Conservation (phyloP, 2,797 vertebrate genomes). For the Poeciliopsis turneri region DNA sequence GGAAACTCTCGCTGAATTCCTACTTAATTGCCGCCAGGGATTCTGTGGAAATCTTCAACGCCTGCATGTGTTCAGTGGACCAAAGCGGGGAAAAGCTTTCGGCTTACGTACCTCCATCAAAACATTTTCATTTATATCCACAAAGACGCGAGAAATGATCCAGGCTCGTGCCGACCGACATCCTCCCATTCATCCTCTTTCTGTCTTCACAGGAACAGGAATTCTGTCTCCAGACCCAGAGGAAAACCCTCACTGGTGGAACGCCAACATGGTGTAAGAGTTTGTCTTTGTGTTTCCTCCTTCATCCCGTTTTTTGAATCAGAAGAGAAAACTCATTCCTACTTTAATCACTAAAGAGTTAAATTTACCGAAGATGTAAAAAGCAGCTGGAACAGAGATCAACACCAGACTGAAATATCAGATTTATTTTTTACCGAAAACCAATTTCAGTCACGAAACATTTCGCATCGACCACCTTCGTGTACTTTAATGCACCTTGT, state of each 20-base stretch:
- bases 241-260: slow-evolving; percentile 98
- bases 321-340: not conserved
- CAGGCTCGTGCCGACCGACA: slow-evolving; percentile 6
- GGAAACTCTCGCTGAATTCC: slow-evolving; percentile 45
- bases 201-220: slow-evolving; percentile 83
- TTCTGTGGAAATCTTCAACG: slow-evolving; percentile 69
- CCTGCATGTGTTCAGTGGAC: slow-evolving; percentile 82
- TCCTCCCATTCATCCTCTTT: slow-evolving; percentile 5
- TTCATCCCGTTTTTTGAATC: not conserved
- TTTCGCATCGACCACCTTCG: not conserved
- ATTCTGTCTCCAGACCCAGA: slow-evolving; percentile 94
- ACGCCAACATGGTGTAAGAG: slow-evolving; percentile 97
- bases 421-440: not conserved
- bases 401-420: not conserved
- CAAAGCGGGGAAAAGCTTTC: slow-evolving; percentile 85
- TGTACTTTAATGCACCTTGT: not conserved
- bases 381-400: not conserved
- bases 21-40: slow-evolving; percentile 35
- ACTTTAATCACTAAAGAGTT: not conserved
- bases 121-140: slow-evolving; percentile 73
- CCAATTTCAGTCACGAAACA: not conserved
- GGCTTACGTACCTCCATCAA: slow-evolving; percentile 81
- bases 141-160: slow-evolving; percentile 8
- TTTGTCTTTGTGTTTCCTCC: not conserved
- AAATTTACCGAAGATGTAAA: not conserved